Percentiles rank a stretch among this genome's conserved stretches.
These are phyloP conservation scores for Dicycla oo DNA, from an alignment of 2,888 invertebrate genomes.

Conservation along the genomic window DNA sequence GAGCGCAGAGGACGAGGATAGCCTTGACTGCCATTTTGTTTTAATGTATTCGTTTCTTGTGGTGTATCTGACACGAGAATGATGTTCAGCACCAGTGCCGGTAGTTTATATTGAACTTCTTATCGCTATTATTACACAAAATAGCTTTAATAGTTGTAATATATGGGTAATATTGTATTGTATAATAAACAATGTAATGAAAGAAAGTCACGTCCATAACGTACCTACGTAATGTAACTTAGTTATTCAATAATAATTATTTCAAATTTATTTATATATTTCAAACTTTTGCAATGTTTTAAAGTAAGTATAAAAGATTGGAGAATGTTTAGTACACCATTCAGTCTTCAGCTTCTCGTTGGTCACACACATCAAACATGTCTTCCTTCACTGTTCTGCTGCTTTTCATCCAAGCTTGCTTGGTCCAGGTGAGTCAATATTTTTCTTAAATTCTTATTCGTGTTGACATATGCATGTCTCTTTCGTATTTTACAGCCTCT, in stretches of 20 bases:
- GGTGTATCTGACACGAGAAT: constrained; percentile 32
- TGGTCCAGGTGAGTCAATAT: constrained; percentile 66
- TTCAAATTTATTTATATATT: neutral
- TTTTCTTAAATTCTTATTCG: neutral
- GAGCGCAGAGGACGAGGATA: constrained; percentile 56
- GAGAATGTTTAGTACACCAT: neutral
- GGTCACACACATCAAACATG: constrained; percentile 62
- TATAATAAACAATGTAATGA: constrained; percentile 5
- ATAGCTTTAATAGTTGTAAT: constrained; percentile 19
- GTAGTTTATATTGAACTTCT: constrained; percentile 21
- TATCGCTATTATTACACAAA: constrained; percentile 37
- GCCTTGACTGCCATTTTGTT: constrained; percentile 56
- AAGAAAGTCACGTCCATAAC: constrained; percentile 27
- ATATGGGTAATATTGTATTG: constrained; percentile 38
- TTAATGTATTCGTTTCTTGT: constrained; percentile 12
- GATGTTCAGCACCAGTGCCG: constrained; percentile 2
- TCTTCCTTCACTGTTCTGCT: constrained; percentile 67
- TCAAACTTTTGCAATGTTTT: constrained; percentile 17
- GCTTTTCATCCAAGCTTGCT: constrained; percentile 71
- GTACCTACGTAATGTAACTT: neutral
- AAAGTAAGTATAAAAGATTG: constrained; percentile 21
- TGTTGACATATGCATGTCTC: neutral
- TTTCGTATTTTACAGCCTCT: neutral
- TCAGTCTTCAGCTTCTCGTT: constrained; percentile 40
- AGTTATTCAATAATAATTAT: constrained; percentile 1